Evolutionary conservation across 2,888 invertebrate genomes (phyloP).

Genomic region (Meiosimyza platycephala): DNA sequence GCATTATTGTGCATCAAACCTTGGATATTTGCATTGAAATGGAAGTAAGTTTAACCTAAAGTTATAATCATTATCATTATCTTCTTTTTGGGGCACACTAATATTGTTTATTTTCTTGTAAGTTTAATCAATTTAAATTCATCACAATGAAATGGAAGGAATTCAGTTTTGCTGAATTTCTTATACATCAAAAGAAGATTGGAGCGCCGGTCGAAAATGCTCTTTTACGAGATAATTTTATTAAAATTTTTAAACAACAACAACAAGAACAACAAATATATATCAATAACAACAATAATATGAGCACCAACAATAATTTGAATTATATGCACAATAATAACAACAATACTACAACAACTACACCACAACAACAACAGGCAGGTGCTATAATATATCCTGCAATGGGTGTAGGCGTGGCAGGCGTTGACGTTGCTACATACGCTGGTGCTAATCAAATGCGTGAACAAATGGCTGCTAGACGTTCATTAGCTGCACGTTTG

Average conservation of each 20-base stretch:
- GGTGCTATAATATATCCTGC: conserved; percentile 40
- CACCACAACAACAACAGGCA: conserved; percentile 39
- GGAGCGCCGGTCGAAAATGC: conserved; percentile 60
- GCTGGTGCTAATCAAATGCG: conserved; percentile 41
- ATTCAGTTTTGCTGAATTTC: conserved; percentile 60
- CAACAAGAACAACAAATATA: conserved; percentile 42
- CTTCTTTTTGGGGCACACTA: background rate
- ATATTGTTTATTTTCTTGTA: conserved; percentile 20
- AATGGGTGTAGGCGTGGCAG: conserved; percentile 37
- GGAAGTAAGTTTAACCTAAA: conserved; percentile 49
- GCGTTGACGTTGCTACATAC: conserved; percentile 29
- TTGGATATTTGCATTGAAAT: conserved; percentile 56
- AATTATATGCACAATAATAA: conserved; percentile 44
- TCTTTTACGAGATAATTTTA: conserved; percentile 61
- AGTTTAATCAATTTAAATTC: conserved; percentile 61
- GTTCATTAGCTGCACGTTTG: conserved; percentile 54
- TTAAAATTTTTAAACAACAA: conserved; percentile 55
- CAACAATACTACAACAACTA: conserved; percentile 43
- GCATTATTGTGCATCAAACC: conserved; percentile 55
- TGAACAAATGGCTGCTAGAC: conserved; percentile 54
- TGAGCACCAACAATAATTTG: conserved; percentile 15
- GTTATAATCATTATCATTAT: background rate
- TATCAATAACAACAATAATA: conserved; percentile 38
- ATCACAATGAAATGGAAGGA: conserved; percentile 63
- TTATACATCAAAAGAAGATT: conserved; percentile 62